A percentile compares a stretch with the other conserved stretches of the same genome.
Conservation (phyloP, 2,888 invertebrate species). For the Seladonia tumulorum region DNA sequence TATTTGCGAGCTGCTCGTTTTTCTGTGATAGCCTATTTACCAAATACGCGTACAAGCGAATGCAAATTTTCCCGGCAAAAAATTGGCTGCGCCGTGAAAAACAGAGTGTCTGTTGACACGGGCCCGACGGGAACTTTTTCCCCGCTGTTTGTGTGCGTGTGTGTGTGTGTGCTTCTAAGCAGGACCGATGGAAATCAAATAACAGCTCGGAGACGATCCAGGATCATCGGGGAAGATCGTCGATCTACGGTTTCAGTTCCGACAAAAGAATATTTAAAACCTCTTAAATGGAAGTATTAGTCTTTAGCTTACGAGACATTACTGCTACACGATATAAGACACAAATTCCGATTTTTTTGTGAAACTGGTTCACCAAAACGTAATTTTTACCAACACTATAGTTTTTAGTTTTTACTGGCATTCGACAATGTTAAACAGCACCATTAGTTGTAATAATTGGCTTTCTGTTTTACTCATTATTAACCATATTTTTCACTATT, state of each 20-base stretch:
- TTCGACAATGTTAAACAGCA: no score
- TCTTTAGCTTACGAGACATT: no score
- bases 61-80: conserved; percentile 23
- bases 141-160: neutral
- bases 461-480: no score
- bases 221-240: neutral
- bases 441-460: no score
- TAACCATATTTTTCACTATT: no score
- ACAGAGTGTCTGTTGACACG: conserved; percentile 20
- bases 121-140: neutral
- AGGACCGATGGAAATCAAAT: neutral
- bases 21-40: conserved; percentile 24
- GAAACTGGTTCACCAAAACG: no score
- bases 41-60: conserved; percentile 26
- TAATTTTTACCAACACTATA: no score
- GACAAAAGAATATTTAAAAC: neutral
- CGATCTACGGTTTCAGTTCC: neutral
- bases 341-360: no score
- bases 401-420: no score
- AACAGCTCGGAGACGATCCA: neutral
- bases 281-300: neutral
- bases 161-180: neutral
- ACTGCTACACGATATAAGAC: no score
- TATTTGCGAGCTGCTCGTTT: conserved; percentile 40
- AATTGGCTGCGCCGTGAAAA: conserved; percentile 24